Percentiles rank a stretch among this genome's conserved stretches.
Conservation (phyloP, 2,888 invertebrate genomes). For the Oligia latruncula region DNA sequence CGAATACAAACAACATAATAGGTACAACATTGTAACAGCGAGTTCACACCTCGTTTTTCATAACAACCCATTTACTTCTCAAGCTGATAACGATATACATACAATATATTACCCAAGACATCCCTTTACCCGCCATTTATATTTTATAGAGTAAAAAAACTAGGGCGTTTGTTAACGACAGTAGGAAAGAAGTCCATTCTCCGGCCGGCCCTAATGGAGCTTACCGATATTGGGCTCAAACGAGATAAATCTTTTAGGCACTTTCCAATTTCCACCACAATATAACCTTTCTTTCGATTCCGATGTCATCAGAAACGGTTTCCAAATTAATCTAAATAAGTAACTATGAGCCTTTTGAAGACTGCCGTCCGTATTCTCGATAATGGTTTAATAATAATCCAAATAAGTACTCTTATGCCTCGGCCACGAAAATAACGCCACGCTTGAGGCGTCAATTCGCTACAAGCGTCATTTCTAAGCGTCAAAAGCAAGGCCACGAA, state of each 20-base stretch:
- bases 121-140: slow-evolving; percentile 37
- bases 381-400: slow-evolving; percentile 33
- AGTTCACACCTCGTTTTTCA: slow-evolving; percentile 16
- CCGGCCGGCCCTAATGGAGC: slow-evolving; percentile 55
- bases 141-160: slow-evolving; percentile 46
- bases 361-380: background rate
- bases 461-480: too few relatives aligned
- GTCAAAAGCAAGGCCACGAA: too few relatives aligned
- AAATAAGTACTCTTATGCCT: slow-evolving; percentile 47
- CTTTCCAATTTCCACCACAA: slow-evolving; percentile 69
- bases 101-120: slow-evolving; percentile 17
- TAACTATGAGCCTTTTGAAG: slow-evolving; percentile 44
- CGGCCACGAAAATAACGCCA: too few relatives aligned
- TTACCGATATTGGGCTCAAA: slow-evolving; percentile 64
- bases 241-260: slow-evolving; percentile 69
- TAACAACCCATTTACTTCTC: slow-evolving; percentile 15
- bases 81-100: slow-evolving; percentile 23
- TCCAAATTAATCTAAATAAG: slow-evolving; percentile 57
- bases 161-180: slow-evolving; percentile 46
- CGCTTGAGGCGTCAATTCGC: too few relatives aligned
- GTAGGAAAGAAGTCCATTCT: slow-evolving; percentile 60
- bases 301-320: slow-evolving; percentile 51
- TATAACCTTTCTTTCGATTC: slow-evolving; percentile 64
- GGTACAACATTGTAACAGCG: background rate
- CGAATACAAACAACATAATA: background rate